phyloP scores from a whole-genome alignment of 2,113 vertebrate genomes.

The Apus apus region DNA sequence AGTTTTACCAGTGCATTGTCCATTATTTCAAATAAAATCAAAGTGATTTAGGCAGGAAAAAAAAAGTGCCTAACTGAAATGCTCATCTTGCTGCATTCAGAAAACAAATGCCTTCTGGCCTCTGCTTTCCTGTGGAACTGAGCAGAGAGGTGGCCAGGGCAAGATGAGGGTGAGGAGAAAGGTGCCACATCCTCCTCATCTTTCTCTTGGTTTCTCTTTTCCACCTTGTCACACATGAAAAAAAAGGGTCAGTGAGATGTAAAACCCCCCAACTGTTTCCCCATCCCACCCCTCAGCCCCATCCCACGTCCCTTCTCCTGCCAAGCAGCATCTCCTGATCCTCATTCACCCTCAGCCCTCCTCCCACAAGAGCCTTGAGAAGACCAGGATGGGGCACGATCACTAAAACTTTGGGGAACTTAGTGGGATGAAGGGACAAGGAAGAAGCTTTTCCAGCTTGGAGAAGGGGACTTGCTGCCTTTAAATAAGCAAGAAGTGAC shows the following conservation, averaged over 20 bases:
- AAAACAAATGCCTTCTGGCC: background rate
- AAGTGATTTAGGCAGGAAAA: background rate
- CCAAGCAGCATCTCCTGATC: accelerated
- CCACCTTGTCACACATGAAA: accelerated
- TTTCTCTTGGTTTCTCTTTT: background rate
- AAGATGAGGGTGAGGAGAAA: background rate
- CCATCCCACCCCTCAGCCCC: background rate
- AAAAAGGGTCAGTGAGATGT: background rate
- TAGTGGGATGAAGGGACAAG: accelerated
- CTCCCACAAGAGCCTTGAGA: background rate
- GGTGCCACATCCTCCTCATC: accelerated
- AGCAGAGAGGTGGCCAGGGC: background rate
- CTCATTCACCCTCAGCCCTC: background rate
- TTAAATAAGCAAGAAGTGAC: background rate
- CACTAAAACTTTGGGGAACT: background rate
- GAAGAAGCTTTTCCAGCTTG: background rate
- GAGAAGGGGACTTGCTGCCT: background rate
- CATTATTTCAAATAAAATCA: background rate
- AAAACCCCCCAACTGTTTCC: background rate
- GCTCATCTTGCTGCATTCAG: background rate
- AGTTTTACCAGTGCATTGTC: background rate
- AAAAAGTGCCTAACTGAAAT: background rate
- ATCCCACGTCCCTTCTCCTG: background rate
- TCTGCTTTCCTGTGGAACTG: background rate
- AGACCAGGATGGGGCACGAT: accelerated